Evolutionary conservation across 1,140 invertebrate genomes (phyloP), one percentile per base, ranked within the genome.

Genomic region (Philaenus spumarius): DNA sequence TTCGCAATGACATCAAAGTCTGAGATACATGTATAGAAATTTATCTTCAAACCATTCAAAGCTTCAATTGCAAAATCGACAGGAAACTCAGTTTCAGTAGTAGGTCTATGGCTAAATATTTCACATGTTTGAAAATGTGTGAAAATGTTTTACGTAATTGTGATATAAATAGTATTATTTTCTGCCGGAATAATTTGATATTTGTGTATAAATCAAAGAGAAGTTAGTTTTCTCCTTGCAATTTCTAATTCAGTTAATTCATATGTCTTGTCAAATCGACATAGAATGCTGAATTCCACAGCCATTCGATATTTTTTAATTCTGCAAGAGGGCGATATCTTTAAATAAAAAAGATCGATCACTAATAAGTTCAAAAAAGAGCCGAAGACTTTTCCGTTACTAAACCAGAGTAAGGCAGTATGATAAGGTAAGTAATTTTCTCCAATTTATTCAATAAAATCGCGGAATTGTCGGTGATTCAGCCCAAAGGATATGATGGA

Each of bases 271-370:
- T 64, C 47, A 58, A 62, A 62, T 62, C 61, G n/a, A 48, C 45
- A 60, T 63, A 66, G 53, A 66, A 66, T 62, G 62, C 55, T 59
- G 55, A 61, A 56, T 65, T 66, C 62, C 60, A 62, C 54, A 66
- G 55, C 57, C 55, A 64, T 60, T 48, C 62, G 39, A 43, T 62
- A 42, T 66, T 66, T 62, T 62, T 39, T 62, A 64, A 30, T 30
- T 30, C 26, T 4, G 26, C 9, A 4, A 30, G 26, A 30, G 26
- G 3, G 26, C 9, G 26, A 30, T 30, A 9, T 9, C 9, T 30
- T 30, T 30, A 53, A 59, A 61, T 61, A 14, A 45, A 55, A 55
- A 55, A 43, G 45, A 55, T 55, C 54, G 39, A 55, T 55, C 40
- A 45, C 23, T 55, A 19, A 39, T 55, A 42, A 55, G 54, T 45